Evolutionary conservation across 2,113 vertebrate genomes (phyloP).

Genomic region (Myrmecophaga tridactyla): DNA sequence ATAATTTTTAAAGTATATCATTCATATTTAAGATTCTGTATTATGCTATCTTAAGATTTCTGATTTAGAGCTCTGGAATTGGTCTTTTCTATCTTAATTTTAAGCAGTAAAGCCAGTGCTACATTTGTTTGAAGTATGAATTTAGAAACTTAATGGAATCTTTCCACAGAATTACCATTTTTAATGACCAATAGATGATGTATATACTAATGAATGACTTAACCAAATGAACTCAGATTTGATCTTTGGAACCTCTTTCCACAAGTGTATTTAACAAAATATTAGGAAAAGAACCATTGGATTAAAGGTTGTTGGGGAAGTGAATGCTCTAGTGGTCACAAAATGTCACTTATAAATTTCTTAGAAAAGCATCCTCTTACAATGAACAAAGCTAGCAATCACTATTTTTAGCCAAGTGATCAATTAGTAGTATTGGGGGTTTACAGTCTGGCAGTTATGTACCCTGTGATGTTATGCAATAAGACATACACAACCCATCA

Average conservation of each 20-base stretch:
- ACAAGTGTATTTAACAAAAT: not conserved
- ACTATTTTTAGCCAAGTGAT: not conserved
- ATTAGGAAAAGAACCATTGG: not conserved
- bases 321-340: not conserved
- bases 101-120: not conserved
- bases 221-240: not conserved
- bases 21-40: not conserved
- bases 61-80: not conserved
- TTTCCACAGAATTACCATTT: not conserved
- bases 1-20: not conserved
- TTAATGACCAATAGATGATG: not conserved
- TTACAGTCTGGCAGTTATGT: not conserved
- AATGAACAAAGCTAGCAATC: not conserved
- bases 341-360: not conserved
- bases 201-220: not conserved
- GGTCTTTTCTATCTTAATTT: slow-evolving; percentile 2
- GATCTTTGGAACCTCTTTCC: not conserved
- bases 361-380: not conserved
- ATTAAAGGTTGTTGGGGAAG: not conserved
- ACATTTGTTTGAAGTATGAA: not conserved
- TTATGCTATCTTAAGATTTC: slow-evolving; percentile 2
- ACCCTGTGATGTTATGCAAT: not conserved
- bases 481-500: not conserved
- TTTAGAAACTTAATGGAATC: not conserved
- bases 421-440: not conserved